Evolutionary conservation across 2,888 invertebrate species (phyloP), one percentile per base, ranked within the genome.

Genomic region (Incurvaria masculella): DNA sequence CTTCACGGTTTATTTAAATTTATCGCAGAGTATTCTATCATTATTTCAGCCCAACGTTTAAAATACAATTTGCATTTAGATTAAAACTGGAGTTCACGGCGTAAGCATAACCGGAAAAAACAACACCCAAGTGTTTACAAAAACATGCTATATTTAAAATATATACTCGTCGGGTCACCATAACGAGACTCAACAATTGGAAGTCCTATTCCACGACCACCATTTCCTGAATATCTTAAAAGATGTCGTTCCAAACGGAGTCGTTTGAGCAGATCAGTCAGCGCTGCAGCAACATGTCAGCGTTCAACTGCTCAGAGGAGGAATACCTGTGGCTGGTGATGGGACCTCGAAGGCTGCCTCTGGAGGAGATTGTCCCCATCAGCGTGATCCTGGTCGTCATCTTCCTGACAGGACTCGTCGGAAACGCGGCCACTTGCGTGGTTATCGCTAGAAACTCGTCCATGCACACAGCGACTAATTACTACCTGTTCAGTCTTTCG

Each of bases 391-490:
- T 94, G 61, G 75, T 87, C 51, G 67, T 85, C 48, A 89, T 94
- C 52, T 93, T 94, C 66, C 68, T 93, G 43, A 89, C 91, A 0
- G 94, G 94, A 0, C 81, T 94, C 27, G 73, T 89, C 43, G 95
- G 95, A 2, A 95, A 95, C 63, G 72, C 89, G 21, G 83, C 87
- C 3, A 94, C 94, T 6, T 94, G 94, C 62, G 81, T 89, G 40
- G 94, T 95, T 14, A 94, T 95, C 46, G 82, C 88, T 8, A 82
- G 83, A 26, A 91, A 94, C 61, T 81, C 85, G 0, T 83, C 87
- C 6, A 88, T 96, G 87, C 93, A 92, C 59, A 92, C 93, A 0
- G 89, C 94, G 0, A 96, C 95, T 0, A 95, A 96, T 64, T 95
- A 91, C 64, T 96, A 95, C 64, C 79, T 95, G 44, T 91, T 94